Evolutionary conservation across 2,797 vertebrate genomes (phyloP).

Genomic region (Melanotaenia pygmaea): DNA sequence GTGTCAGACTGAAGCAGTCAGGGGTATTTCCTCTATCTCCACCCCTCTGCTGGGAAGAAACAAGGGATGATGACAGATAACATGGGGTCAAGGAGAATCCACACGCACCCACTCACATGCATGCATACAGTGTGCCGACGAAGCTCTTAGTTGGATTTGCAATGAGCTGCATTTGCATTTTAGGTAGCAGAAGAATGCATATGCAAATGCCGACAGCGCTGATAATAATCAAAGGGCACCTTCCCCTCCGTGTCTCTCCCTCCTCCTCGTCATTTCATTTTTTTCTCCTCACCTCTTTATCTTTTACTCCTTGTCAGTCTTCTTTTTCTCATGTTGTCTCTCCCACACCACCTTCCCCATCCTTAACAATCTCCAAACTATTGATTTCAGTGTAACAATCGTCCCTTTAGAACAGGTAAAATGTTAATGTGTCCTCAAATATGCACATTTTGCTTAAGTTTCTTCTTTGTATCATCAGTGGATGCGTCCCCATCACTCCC

Average conservation of each 20-base stretch:
- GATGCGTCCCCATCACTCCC: constrained; percentile 6
- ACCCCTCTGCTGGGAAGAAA: constrained; percentile 63
- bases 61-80: constrained; percentile 77
- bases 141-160: constrained; percentile 66
- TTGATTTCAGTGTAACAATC: constrained; percentile 52
- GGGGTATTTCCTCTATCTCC: constrained; percentile 72
- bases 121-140: constrained; percentile 61
- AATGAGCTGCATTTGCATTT: constrained; percentile 88
- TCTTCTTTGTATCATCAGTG: constrained; percentile 32
- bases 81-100: constrained; percentile 72
- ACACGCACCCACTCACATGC: constrained; percentile 14
- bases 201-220: constrained; percentile 90
- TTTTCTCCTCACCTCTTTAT: constrained; percentile 53
- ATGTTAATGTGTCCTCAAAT: constrained; percentile 6
- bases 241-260: constrained; percentile 54
- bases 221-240: constrained; percentile 87
- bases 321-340: constrained; percentile 36
- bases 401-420: constrained; percentile 29
- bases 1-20: constrained; percentile 67
- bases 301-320: constrained; percentile 45
- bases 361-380: constrained; percentile 38
- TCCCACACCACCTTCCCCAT: constrained; percentile 48
- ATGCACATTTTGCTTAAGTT: not conserved
- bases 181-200: constrained; percentile 84
- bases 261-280: constrained; percentile 42